These are phyloP conservation scores for Sylvilagus floridanus DNA, from an alignment of 2,797 vertebrate genomes.

Conservation along the genomic window DNA sequence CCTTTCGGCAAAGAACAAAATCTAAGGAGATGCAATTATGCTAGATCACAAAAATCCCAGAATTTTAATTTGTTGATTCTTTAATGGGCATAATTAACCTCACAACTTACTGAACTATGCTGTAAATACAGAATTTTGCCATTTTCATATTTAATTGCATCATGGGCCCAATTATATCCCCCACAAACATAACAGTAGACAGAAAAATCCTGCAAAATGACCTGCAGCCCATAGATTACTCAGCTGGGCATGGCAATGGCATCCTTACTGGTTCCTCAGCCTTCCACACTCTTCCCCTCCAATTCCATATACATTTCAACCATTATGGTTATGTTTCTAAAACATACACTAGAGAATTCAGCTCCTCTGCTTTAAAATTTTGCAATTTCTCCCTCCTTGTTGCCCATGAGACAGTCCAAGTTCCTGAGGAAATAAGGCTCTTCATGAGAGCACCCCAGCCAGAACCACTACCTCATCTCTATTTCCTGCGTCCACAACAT, in stretches of 20 bases:
- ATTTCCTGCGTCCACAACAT: not conserved
- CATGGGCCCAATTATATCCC: not conserved
- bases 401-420: not conserved
- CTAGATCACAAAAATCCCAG: not conserved
- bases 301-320: not conserved
- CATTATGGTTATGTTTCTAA: not conserved
- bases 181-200: not conserved
- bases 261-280: not conserved
- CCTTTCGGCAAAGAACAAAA: conserved; percentile 34
- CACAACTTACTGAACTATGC: not conserved
- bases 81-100: not conserved
- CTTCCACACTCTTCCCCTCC: not conserved
- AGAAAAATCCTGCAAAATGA: not conserved
- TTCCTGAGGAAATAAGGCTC: not conserved
- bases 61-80: not conserved
- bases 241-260: not conserved
- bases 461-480: not conserved
- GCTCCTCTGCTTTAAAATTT: not conserved
- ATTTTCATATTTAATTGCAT: not conserved
- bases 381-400: not conserved
- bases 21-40: conserved; percentile 28
- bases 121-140: not conserved
- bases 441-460: not conserved
- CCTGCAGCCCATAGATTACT: not conserved
- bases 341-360: not conserved